Conservation (phyloP, 2,888 invertebrate genomes). For the Papilio gigon region DNA sequence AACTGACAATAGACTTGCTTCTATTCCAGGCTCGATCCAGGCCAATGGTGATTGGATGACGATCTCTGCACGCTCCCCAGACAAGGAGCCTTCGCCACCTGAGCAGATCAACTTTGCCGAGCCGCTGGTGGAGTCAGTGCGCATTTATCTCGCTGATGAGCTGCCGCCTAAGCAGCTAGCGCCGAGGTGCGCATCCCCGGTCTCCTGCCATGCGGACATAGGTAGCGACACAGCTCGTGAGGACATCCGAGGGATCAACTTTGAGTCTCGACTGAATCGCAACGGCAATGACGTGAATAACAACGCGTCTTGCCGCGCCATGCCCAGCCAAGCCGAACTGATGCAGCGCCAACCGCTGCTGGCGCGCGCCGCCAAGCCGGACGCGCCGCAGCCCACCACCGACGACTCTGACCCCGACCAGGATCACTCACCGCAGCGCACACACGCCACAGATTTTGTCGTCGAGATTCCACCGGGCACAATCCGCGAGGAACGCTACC, state of each 20-base stretch:
- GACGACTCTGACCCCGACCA: constrained; percentile 78
- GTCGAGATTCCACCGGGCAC: constrained; percentile 83
- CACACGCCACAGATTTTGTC: constrained; percentile 70
- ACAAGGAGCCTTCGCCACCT: constrained; percentile 71
- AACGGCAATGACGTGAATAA: constrained; percentile 82
- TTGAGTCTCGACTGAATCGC: constrained; percentile 71
- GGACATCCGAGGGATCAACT: constrained; percentile 77
- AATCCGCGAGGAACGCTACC: constrained; percentile 89
- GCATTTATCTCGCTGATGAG: constrained; percentile 75
- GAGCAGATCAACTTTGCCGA: constrained; percentile 73
- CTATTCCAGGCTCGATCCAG: constrained; percentile 75
- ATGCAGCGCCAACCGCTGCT: constrained; percentile 81
- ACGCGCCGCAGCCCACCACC: constrained; percentile 69
- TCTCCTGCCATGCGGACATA: constrained; percentile 73
- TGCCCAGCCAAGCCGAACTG: constrained; percentile 79
- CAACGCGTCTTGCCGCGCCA: constrained; percentile 70
- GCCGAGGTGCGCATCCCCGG: constrained; percentile 52
- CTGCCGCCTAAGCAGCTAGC: constrained; percentile 69
- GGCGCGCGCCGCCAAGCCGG: constrained; percentile 69
- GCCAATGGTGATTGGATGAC: constrained; percentile 81
- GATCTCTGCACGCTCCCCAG: constrained; percentile 74
- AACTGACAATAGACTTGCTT: constrained; percentile 32
- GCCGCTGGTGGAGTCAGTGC: constrained; percentile 78
- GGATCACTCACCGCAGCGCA: constrained; percentile 70
- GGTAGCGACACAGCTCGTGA: constrained; percentile 69